Percentiles rank a stretch among this genome's conserved stretches.
Evolutionary conservation across 2,113 vertebrate genomes (phyloP).

Genomic region (Nansenia antarctica): DNA sequence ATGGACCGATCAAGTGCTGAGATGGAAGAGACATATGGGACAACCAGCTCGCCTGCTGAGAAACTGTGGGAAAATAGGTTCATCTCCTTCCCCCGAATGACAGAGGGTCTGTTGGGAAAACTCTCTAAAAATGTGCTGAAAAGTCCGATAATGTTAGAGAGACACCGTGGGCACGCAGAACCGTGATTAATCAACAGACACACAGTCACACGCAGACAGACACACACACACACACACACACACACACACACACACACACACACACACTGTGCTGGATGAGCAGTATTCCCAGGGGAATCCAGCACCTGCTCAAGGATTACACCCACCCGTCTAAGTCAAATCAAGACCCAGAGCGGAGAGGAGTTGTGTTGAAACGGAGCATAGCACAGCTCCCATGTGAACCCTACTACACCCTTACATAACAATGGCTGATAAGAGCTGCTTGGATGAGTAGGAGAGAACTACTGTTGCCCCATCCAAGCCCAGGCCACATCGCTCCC

Average conservation of each 20-base stretch:
- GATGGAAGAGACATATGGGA: not conserved
- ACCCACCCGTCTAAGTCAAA: constrained; percentile 16
- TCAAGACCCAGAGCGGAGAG: constrained; percentile 12
- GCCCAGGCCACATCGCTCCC: not conserved
- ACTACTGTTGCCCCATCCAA: not conserved
- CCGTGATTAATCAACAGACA: no score
- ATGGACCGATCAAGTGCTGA: not conserved
- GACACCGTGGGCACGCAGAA: no score
- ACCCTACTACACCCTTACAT: constrained; percentile 7
- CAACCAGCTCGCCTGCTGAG: no score
- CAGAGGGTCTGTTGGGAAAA: no score
- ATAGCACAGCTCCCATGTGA: constrained; percentile 53
- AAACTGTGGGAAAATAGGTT: no score
- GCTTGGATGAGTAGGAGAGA: not conserved
- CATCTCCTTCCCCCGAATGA: no score
- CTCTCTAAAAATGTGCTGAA: no score
- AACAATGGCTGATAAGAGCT: constrained; percentile 41
- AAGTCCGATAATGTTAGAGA: no score
- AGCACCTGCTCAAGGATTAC: constrained; percentile 44
- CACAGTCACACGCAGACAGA: no score
- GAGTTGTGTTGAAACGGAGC: constrained; percentile 21
- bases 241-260: no score
- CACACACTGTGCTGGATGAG: not conserved
- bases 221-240: no score
- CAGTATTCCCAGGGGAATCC: constrained; percentile 1